Conservation (phyloP, 1,140 invertebrate species). For the Cataglyphis hispanica region DNA sequence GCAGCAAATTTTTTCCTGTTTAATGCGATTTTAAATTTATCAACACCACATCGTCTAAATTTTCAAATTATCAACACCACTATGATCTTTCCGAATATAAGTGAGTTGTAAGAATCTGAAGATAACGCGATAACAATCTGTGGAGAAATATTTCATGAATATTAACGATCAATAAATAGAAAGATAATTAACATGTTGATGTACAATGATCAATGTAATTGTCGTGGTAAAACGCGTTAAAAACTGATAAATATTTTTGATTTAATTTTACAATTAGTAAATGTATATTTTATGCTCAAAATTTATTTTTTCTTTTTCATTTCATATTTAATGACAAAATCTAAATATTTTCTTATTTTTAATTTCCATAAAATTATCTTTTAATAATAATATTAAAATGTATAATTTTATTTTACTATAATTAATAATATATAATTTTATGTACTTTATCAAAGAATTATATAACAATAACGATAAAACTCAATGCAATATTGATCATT, state of each 20-base stretch:
- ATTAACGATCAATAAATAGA: not conserved
- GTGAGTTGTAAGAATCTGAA: constrained; percentile 36
- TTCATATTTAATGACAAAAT: not conserved
- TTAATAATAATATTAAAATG: not conserved
- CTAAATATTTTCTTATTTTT: not conserved
- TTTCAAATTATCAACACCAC: constrained; percentile 51
- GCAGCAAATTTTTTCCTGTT: constrained; percentile 15
- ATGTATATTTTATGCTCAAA: not conserved
- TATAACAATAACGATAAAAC: not conserved
- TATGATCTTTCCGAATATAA: constrained; percentile 18
- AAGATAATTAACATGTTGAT: constrained; percentile 2
- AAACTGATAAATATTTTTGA: not conserved
- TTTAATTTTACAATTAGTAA: not conserved
- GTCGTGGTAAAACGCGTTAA: not conserved
- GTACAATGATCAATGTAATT: not conserved
- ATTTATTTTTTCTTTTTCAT: not conserved
- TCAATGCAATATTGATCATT: constrained; percentile 1
- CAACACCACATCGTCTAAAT: constrained; percentile 20
- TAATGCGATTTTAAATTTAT: constrained; percentile 55
- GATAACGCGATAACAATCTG: constrained; percentile 17
- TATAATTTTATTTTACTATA: not conserved
- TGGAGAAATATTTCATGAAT: not conserved
- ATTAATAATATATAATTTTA: constrained; percentile 6
- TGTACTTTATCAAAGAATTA: not conserved
- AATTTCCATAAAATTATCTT: not conserved